phyloP scores from a whole-genome alignment of 92 coral and sea anemone genomes.

The Epizoanthus rinbou region DNA sequence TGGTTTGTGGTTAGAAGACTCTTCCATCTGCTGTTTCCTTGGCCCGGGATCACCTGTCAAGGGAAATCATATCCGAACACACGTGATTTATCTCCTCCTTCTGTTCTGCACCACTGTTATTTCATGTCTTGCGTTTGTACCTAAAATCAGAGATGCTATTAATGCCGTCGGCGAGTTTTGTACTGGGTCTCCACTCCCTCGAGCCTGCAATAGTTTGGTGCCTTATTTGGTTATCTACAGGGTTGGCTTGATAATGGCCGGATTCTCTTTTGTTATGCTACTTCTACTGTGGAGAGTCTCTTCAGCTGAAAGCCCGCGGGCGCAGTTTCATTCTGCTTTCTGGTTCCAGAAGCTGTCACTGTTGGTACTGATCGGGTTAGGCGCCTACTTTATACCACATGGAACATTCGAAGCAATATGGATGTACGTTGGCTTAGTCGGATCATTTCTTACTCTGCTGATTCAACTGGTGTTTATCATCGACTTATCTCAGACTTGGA shows the following conservation, averaged over 20 bases:
- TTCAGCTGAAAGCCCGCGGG: conserved; percentile 39
- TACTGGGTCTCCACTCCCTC: conserved; percentile 2
- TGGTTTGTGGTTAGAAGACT: conserved; percentile 22
- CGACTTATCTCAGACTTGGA: conserved; percentile 69
- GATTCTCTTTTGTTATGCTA: conserved; percentile 60
- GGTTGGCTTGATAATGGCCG: conserved; percentile 52
- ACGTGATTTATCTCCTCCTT: conserved; percentile 52
- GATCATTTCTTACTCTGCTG: conserved; percentile 65
- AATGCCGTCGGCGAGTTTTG: conserved; percentile 5
- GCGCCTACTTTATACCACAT: conserved; percentile 57
- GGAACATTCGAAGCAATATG: conserved; percentile 67
- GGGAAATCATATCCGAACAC: conserved; percentile 58
- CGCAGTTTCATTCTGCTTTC: conserved; percentile 76
- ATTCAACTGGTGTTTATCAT: conserved; percentile 72
- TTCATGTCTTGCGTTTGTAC: conserved; percentile 20
- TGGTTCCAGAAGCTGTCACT: conserved; percentile 79
- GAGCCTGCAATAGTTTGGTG: not conserved
- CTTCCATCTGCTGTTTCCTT: conserved; percentile 47
- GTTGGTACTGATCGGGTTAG: conserved; percentile 45
- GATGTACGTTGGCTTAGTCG: conserved; percentile 68
- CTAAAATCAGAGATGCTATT: conserved; percentile 9
- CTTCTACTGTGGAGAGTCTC: conserved; percentile 38
- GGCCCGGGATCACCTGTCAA: conserved; percentile 58
- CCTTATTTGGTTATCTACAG: conserved; percentile 60
- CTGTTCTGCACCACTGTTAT: conserved; percentile 25